Evolutionary conservation across 2,888 invertebrate genomes (phyloP), one percentile per base, ranked within the genome.

Genomic region (Platypus cylindrus): DNA sequence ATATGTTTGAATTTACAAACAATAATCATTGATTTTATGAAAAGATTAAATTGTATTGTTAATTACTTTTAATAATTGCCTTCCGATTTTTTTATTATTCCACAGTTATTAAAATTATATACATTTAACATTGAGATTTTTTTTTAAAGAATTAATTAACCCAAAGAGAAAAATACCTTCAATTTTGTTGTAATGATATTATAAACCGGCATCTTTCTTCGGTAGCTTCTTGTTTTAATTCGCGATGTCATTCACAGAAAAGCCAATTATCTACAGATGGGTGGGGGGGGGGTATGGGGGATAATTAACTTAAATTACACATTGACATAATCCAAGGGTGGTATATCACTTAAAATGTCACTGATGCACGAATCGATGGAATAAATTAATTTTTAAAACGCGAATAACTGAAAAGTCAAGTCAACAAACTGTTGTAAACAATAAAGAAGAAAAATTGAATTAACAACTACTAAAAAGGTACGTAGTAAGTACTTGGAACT

Each of bases 151-250:
- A 20, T 7, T 20, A 20, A 5, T 9, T 7, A 7, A 7, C 5
- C 9, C 9, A 7, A 5, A 7, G 9, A 7, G 5, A 15, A 14
- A 20, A 59, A 62, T 66, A 72, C 71, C 71, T 71, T 71, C 54
- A 67, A 70, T 55, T 71, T 67, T 53, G 71, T 67, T 43, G 71
- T 64, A 53, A 71, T 68, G 48, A 71, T 70, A 58, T 70, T 71
- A 58, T 71, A 72, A 47, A 72, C 71, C 46, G 71, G 72, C 72
- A 72, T 72, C 50, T 51, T 52, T 47, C 44, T 47, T 12, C 45
- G 48, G 37, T 43, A 47, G 16, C 48, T 47, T 46, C 45, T 46
- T 17, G 43, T 45, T 40, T 44, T 48, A 24, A 48, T 47, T 46
- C 47, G 47, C 45, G 47, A 48, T 44, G 49, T 50, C 50, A 50